Evolutionary conservation across 2,113 vertebrate genomes (phyloP), one percentile per base, ranked within the genome.

Genomic region (Bubo blakistoni): DNA sequence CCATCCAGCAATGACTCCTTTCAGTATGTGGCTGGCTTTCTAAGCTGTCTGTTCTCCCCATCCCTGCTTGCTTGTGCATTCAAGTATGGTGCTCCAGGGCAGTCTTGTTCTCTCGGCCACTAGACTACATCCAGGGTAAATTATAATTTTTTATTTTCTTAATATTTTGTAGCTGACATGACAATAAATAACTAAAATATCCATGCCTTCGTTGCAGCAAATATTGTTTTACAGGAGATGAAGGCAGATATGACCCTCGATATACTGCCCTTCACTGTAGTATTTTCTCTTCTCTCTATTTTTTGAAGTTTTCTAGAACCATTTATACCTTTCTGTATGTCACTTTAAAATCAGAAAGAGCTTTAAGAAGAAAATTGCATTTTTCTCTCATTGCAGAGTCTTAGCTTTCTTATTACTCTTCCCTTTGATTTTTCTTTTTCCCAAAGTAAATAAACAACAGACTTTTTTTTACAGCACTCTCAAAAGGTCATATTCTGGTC

Each of bases 321-420:
- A 66, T 91, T 94, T 96, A 86, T 92, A 90, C 78, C 93, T 95
- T 94, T 95, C 82, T 1, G 5, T 85, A 71, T 77, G 91, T 94
- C 93, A 95, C 25, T 72, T 95, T 86, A 97, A 91, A 97, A 96
- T 96, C 95, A 92, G 89, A 93, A 94, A 88, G 71, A 82, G 86
- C 94, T 97, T 96, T 97, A 92, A 92, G 91, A 71, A 97, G 93
- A 94, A 97, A 98, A 98, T 95, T 97, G 94, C 86, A 59, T 86
- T 86, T 92, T 87, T 62, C 58, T 90, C 79, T 92, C 59, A n/a
- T 82, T 8, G 5, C 69, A 67, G 26, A 59, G 17, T 22, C 27
- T 40, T 59, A 32, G 91, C 57, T 67, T 92, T 88, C 52, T 86
- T 79, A 52, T 61, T 61, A 52, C 71, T 81, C 70, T 77, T 19